phyloP scores from a whole-genome alignment of 2,888 invertebrate genomes.

The Ariolimax columbianus region DNA sequence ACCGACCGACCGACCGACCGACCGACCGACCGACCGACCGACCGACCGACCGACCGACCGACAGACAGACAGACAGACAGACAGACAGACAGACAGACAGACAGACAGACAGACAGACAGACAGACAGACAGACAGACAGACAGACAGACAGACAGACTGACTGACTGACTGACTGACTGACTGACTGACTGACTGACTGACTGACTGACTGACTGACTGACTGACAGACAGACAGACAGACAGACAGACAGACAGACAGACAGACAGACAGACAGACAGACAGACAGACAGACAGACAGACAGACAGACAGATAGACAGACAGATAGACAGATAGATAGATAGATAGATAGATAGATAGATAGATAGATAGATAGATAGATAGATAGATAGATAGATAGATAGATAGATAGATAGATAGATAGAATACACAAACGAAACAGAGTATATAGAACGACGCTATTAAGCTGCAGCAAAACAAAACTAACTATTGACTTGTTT shows the following conservation, averaged over 20 bases:
- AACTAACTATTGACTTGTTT: too few species aligned
- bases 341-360: neutral
- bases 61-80: too few species aligned
- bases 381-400: conserved; percentile 31
- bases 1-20: neutral
- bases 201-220: conserved; percentile 6
- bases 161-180: neutral
- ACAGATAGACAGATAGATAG: too few species aligned
- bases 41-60: too few species aligned
- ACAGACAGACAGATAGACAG: too few species aligned
- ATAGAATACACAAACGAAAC: too few species aligned
- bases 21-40: neutral
- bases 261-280: conserved; percentile 19
- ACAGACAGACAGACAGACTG: conserved; percentile 9
- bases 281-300: conserved; percentile 15
- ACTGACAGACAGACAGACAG: conserved; percentile 23
- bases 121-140: conserved; percentile 16
- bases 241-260: conserved; percentile 25
- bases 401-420: conserved; percentile 25
- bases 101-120: conserved; percentile 22
- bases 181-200: conserved; percentile 1
- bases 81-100: conserved; percentile 14
- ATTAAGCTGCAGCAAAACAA: too few species aligned
- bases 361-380: neutral
- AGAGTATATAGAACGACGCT: neutral